These are phyloP conservation scores for Drosophila tanythrix DNA, from an alignment of 2,888 invertebrate species.

Conservation along the genomic window DNA sequence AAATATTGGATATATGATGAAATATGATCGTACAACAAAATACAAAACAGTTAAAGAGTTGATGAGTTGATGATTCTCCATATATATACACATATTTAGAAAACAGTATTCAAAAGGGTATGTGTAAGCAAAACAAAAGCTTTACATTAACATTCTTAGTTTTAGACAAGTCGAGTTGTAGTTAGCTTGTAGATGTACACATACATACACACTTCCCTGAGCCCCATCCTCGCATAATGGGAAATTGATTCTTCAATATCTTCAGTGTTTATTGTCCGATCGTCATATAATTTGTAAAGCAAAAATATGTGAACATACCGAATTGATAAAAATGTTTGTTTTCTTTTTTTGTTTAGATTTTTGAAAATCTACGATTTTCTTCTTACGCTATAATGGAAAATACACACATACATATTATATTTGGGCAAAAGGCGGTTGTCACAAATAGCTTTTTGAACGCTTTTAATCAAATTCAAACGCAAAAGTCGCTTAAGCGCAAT, in stretches of 20 bases:
- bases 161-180: not conserved
- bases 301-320: not conserved
- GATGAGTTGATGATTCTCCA: not conserved
- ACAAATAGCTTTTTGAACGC: not conserved
- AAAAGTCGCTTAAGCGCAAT: not conserved
- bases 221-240: not conserved
- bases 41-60: not conserved
- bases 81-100: not conserved
- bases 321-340: not conserved
- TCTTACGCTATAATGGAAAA: not conserved
- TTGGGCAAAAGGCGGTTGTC: not conserved
- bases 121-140: not conserved
- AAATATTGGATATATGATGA: not conserved
- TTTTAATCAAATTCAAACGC: not conserved
- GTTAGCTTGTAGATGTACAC: not conserved
- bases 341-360: not conserved
- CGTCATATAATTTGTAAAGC: not conserved
- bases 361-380: not conserved
- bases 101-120: not conserved
- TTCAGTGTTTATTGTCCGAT: slow-evolving; percentile 1
- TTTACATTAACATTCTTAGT: not conserved
- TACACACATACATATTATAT: not conserved
- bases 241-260: not conserved
- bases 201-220: slow-evolving; percentile 2
- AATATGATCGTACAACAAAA: not conserved